Conservation (phyloP, 2,888 invertebrate species). For the Sminthurides aquaticus region DNA sequence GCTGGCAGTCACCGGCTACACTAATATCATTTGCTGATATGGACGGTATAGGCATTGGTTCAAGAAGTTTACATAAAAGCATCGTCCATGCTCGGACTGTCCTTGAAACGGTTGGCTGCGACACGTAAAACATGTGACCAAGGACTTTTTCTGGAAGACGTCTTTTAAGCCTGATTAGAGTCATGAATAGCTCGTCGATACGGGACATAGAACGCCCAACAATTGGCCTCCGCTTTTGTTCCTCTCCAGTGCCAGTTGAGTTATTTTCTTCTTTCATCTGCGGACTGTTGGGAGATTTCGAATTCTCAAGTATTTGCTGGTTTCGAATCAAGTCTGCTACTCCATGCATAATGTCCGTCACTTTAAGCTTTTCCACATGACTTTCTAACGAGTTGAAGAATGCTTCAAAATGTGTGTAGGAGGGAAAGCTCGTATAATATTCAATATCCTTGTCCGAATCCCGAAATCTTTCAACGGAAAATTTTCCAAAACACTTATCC, state of each 20-base stretch:
- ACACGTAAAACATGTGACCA: constrained; percentile 43
- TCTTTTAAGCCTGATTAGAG: constrained; percentile 37
- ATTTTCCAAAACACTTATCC: constrained; percentile 34
- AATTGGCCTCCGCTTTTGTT: constrained; percentile 31
- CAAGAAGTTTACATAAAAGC: constrained; percentile 39
- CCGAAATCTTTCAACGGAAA: constrained; percentile 39
- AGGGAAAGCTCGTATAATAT: constrained; percentile 41
- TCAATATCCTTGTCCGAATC: constrained; percentile 41
- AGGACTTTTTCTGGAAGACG: constrained; percentile 43
- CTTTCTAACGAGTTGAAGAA: constrained; percentile 40
- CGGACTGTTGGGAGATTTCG: no score
- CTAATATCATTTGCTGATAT: neutral
- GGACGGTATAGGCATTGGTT: constrained; percentile 20
- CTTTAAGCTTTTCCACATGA: constrained; percentile 36
- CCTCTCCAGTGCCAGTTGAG: constrained; percentile 2
- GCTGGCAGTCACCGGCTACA: neutral
- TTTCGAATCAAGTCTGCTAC: constrained; percentile 30
- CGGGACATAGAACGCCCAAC: constrained; percentile 38
- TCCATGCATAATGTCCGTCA: constrained; percentile 39
- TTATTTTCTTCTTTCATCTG: neutral
- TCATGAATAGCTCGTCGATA: constrained; percentile 43
- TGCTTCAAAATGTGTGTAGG: constrained; percentile 36
- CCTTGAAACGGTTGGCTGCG: constrained; percentile 42
- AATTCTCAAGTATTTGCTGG: no score
- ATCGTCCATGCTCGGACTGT: constrained; percentile 43